A percentile compares a stretch with the other conserved stretches of the same genome.
Evolutionary conservation across 2,113 vertebrate species (phyloP).

Genomic region (Naja naja): DNA sequence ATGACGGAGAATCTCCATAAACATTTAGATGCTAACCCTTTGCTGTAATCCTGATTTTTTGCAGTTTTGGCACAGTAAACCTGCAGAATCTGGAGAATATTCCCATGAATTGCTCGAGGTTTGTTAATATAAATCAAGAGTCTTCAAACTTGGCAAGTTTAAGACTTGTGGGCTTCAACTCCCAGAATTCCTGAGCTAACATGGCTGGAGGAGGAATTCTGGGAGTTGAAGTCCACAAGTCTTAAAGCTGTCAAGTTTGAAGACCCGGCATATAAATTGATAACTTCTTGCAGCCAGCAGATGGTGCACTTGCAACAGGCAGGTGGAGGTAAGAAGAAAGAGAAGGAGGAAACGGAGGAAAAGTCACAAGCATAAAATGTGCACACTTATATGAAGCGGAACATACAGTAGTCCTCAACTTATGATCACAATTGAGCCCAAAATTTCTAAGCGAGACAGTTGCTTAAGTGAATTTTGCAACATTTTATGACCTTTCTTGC

Average conservation of each 20-base stretch:
- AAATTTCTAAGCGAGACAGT: neutral
- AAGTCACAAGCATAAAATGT: neutral
- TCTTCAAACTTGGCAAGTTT: too few species aligned
- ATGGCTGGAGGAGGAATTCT: too few species aligned
- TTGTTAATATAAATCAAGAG: neutral
- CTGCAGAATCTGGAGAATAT: neutral
- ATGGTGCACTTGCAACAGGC: neutral
- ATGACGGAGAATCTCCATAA: too few species aligned
- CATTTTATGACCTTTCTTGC: too few species aligned
- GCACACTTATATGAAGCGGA: neutral
- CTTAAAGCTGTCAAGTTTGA: too few species aligned
- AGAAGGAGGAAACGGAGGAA: too few species aligned
- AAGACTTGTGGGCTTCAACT: too few species aligned
- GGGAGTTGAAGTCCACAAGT: too few species aligned
- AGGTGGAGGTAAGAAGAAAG: too few species aligned
- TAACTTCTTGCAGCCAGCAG: neutral
- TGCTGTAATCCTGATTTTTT: neutral
- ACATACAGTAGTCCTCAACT: neutral
- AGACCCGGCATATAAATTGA: neutral
- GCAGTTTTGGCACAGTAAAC: neutral
- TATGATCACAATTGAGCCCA: neutral
- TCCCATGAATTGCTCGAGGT: neutral
- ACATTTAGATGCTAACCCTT: neutral
- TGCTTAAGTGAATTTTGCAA: too few species aligned
- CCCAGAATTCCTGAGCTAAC: too few species aligned